phyloP scores from a whole-genome alignment of 2,113 vertebrate species.

The Colinus virginianus region DNA sequence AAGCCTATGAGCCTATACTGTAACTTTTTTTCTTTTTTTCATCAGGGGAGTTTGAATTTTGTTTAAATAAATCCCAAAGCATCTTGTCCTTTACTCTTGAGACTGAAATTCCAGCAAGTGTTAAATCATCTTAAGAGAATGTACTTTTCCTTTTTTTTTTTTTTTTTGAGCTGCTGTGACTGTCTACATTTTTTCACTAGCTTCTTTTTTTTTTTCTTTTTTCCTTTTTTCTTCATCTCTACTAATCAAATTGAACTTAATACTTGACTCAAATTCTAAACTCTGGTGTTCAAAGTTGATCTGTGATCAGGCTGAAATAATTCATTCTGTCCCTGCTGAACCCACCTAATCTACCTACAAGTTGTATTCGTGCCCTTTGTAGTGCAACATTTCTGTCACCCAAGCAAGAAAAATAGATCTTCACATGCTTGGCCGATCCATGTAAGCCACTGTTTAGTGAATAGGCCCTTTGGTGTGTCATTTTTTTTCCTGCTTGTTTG shows the following conservation, averaged over 20 bases:
- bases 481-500: conserved; percentile 50
- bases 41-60: background rate
- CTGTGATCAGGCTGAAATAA: conserved; percentile 43
- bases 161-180: background rate
- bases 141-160: background rate
- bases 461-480: conserved; percentile 61
- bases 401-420: conserved; percentile 64
- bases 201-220: background rate
- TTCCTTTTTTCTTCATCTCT: background rate
- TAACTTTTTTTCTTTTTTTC: background rate
- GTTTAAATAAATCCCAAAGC: background rate
- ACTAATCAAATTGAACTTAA: conserved; percentile 11
- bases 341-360: background rate
- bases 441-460: conserved; percentile 51
- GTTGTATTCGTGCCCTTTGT: conserved; percentile 47
- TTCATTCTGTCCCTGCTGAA: conserved; percentile 11
- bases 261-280: conserved; percentile 42
- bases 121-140: background rate
- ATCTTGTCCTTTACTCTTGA: conserved; percentile 17
- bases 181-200: background rate
- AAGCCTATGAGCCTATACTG: background rate
- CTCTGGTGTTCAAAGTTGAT: conserved; percentile 20
- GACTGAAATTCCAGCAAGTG: background rate
- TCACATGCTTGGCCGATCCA: conserved; percentile 40
- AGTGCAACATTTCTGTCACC: conserved; percentile 57